Evolutionary conservation across 2,113 vertebrate genomes (phyloP).

Genomic region (Agapornis roseicollis): DNA sequence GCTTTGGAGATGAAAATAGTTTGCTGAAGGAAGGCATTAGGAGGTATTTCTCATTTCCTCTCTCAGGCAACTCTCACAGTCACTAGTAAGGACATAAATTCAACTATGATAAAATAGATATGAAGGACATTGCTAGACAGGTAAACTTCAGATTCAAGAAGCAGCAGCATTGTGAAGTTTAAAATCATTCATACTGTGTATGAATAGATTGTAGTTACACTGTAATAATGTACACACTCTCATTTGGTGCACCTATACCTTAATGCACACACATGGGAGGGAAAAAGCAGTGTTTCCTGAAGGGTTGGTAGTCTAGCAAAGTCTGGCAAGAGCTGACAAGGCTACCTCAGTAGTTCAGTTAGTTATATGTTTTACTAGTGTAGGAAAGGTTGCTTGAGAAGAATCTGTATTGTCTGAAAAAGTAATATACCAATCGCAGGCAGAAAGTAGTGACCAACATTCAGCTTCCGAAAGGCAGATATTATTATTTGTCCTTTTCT

Average conservation of each 20-base stretch:
- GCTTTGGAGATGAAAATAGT: background rate
- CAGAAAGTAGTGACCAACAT: background rate
- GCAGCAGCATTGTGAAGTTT: background rate
- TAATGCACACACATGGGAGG: background rate
- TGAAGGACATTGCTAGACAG: background rate
- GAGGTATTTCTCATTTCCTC: background rate
- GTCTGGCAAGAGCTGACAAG: background rate
- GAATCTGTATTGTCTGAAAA: background rate
- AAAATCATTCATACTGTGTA: background rate
- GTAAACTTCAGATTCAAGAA: background rate
- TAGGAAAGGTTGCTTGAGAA: background rate
- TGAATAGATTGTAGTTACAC: fast-evolving
- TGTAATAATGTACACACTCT: fast-evolving
- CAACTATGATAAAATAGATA: background rate
- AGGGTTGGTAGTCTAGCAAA: background rate
- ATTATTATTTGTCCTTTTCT: background rate
- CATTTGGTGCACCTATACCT: background rate
- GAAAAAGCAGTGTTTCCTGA: background rate
- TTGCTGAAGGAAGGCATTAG: background rate
- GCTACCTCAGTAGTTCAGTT: background rate
- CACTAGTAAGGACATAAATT: background rate
- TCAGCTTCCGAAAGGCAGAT: background rate
- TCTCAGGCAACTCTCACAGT: background rate
- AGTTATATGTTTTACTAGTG: background rate
- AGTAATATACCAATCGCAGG: background rate